phyloP scores from a whole-genome alignment of 2,797 vertebrate genomes.

The Diceros bicornis region DNA sequence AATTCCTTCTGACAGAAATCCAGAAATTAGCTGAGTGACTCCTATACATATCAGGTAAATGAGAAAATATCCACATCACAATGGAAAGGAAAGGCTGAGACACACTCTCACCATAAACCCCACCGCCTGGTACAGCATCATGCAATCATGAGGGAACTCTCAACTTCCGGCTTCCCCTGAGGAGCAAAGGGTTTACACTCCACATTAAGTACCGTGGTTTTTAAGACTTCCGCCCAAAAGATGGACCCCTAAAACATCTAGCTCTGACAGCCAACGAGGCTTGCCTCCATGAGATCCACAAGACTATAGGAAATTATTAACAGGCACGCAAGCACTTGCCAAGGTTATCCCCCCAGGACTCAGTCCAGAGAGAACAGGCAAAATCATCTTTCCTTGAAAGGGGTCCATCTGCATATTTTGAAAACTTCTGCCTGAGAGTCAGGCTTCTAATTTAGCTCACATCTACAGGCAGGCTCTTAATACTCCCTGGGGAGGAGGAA shows the following conservation, averaged over 20 bases:
- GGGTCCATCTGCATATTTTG: background rate
- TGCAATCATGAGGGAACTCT: background rate
- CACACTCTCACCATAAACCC: background rate
- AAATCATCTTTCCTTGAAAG: background rate
- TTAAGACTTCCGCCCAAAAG: background rate
- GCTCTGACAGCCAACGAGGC: background rate
- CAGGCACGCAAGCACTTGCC: no score
- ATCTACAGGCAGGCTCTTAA: background rate
- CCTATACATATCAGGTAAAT: background rate
- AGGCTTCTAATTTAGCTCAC: background rate
- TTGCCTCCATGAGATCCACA: background rate
- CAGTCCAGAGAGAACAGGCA: background rate
- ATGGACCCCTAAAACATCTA: background rate
- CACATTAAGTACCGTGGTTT: background rate
- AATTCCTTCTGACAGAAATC: background rate
- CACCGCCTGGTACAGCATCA: no score
- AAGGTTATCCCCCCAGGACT: no score
- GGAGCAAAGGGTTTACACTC: background rate
- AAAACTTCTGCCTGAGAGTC: background rate
- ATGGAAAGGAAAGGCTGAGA: background rate
- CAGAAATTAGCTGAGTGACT: background rate
- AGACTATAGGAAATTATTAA: background rate
- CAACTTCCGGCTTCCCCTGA: background rate
- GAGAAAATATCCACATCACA: background rate
- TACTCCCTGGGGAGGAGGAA: background rate